Percentiles rank a stretch among this genome's conserved stretches.
Evolutionary conservation across 2,113 vertebrate species (phyloP).

Genomic region (Emydura subglobosa): DNA sequence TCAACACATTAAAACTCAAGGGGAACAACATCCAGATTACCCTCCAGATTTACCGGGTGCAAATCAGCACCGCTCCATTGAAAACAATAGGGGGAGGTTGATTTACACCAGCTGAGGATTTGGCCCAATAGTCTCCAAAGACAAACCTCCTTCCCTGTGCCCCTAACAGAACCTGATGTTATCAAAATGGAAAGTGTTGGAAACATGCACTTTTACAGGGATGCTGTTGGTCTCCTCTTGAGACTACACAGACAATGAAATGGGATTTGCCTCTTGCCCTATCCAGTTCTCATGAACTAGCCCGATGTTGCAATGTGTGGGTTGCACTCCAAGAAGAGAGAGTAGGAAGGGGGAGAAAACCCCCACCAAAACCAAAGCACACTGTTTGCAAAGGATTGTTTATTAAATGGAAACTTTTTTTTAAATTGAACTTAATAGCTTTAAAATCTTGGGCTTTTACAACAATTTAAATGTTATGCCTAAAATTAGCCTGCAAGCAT

Average conservation of each 20-base stretch:
- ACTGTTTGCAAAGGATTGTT: neutral
- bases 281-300: neutral
- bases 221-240: neutral
- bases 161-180: neutral
- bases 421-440: neutral
- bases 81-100: neutral
- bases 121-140: neutral
- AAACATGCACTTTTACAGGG: neutral
- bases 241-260: accelerated
- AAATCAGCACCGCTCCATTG: no score
- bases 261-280: accelerated
- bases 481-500: neutral
- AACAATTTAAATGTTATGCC: neutral
- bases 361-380: neutral
- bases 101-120: neutral
- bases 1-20: neutral
- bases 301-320: accelerated
- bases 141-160: slow-evolving; percentile 19
- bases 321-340: neutral
- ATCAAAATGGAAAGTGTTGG: neutral
- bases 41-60: no score
- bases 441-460: neutral
- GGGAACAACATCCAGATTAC: neutral
- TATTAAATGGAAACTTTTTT: neutral
- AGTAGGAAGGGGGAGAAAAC: accelerated